Conservation (phyloP, 2,113 vertebrate genomes). For the Psophia crepitans region DNA sequence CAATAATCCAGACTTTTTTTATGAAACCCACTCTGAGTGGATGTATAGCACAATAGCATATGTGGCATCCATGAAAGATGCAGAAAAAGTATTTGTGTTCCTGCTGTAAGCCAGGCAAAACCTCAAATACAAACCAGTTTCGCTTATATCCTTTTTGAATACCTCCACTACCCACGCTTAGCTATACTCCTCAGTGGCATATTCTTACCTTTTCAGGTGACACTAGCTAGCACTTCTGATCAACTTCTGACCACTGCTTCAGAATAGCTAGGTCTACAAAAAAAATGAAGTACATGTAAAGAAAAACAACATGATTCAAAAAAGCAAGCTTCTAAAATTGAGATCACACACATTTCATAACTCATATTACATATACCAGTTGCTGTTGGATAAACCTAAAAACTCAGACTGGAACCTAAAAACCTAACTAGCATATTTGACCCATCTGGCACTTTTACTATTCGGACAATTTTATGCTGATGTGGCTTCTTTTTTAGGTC, state of each 20-base stretch:
- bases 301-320: background rate
- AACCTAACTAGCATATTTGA: background rate
- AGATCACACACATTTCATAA: background rate
- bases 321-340: background rate
- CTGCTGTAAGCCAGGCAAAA: background rate
- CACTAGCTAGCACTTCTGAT: background rate
- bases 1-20: background rate
- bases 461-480: slow-evolving; percentile 47
- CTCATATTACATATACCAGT: background rate
- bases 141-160: background rate
- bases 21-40: background rate
- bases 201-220: background rate
- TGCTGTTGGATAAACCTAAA: background rate
- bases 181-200: background rate
- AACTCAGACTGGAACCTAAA: background rate
- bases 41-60: background rate
- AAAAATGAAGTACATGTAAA: background rate
- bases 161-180: background rate
- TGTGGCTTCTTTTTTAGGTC: slow-evolving; percentile 40
- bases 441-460: slow-evolving; percentile 28
- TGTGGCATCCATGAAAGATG: background rate
- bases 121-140: background rate
- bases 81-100: background rate
- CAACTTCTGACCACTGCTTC: background rate
- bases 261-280: background rate